These are phyloP conservation scores for Ctenopoma kingsleyae DNA, from an alignment of 2,797 vertebrate species.

Conservation along the genomic window DNA sequence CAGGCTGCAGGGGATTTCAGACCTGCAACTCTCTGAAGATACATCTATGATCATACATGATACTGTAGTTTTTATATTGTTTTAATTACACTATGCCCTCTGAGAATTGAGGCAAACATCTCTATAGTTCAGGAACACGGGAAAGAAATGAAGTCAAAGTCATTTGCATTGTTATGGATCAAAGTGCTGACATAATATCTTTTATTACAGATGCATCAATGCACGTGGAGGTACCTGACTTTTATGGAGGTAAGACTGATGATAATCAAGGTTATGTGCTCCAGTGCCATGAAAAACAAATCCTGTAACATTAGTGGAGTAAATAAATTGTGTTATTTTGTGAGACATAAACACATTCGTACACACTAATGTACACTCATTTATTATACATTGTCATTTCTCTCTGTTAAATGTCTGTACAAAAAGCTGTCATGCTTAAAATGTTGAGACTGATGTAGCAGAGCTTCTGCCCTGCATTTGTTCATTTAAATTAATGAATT, in stretches of 20 bases:
- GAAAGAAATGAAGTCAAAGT: not conserved
- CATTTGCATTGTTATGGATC: slow-evolving; percentile 2
- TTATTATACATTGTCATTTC: no score
- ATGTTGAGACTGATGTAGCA: no score
- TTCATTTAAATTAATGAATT: not conserved
- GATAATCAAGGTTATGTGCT: not conserved
- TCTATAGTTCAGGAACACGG: not conserved
- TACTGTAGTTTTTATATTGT: slow-evolving; percentile 10
- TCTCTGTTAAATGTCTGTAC: no score
- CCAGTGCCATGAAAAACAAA: not conserved
- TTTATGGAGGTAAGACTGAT: slow-evolving; percentile 73
- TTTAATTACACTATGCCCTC: not conserved
- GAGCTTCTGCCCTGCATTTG: not conserved
- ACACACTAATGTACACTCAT: no score
- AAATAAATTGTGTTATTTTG: not conserved
- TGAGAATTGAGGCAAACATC: not conserved
- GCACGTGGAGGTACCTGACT: slow-evolving; percentile 50
- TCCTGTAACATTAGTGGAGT: not conserved
- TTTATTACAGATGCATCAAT: slow-evolving; percentile 67
- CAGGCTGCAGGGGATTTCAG: slow-evolving; percentile 15
- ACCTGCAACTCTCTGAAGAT: slow-evolving; percentile 3
- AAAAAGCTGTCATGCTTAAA: no score
- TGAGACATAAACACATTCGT: not conserved
- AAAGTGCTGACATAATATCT: slow-evolving; percentile 29
- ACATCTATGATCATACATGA: not conserved